Conservation (phyloP, 2,797 vertebrate species). For the Esox lucius region DNA sequence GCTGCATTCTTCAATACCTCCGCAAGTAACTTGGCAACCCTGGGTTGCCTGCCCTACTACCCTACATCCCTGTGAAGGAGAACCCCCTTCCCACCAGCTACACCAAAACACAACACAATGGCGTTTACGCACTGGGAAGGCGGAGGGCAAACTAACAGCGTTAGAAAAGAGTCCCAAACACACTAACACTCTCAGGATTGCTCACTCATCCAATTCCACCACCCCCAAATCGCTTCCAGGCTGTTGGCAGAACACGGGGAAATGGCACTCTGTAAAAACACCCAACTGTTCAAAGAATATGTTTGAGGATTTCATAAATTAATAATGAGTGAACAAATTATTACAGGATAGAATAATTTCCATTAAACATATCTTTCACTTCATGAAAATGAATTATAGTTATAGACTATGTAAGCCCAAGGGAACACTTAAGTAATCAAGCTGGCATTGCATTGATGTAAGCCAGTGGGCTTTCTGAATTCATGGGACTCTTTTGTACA, state of each 20-base stretch:
- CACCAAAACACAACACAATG: conserved; percentile 31
- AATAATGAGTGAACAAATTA: neutral
- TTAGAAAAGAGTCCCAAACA: conserved; percentile 38
- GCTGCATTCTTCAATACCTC: conserved; percentile 65
- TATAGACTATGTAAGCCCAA: neutral
- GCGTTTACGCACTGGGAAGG: conserved; percentile 37
- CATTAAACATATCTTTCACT: neutral
- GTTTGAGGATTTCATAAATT: neutral
- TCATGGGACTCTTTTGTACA: neutral
- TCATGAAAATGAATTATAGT: neutral
- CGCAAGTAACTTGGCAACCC: conserved; percentile 70
- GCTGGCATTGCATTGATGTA: neutral
- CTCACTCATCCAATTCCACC: neutral
- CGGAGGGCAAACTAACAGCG: conserved; percentile 8
- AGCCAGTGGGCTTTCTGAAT: neutral
- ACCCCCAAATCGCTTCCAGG: conserved; percentile 19
- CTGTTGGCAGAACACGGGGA: conserved; percentile 32
- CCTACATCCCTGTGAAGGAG: conserved; percentile 65
- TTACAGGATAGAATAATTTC: too few relatives aligned
- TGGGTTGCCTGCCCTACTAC: conserved; percentile 65
- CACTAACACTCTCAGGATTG: conserved; percentile 19
- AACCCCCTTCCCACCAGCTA: conserved; percentile 12
- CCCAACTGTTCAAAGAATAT: neutral
- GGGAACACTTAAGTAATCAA: neutral
- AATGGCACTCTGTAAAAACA: conserved; percentile 25